Conservation (phyloP, 2,888 invertebrate species). For the Macaria notata region DNA sequence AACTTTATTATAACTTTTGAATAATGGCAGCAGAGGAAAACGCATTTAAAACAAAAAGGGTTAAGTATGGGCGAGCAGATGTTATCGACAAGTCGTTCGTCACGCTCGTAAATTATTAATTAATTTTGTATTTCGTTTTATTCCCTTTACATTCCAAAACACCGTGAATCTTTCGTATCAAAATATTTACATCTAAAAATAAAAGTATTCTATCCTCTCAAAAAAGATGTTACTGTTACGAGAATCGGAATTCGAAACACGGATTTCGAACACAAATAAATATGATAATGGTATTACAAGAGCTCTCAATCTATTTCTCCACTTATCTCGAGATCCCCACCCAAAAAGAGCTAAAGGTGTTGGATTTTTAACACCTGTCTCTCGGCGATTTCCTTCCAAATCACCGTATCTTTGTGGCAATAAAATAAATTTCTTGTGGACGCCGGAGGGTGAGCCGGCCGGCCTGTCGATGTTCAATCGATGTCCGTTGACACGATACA, state of each 20-base stretch:
- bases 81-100: slow-evolving; percentile 78
- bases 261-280: slow-evolving; percentile 65
- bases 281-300: slow-evolving; percentile 70
- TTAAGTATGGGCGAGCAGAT: slow-evolving; percentile 76
- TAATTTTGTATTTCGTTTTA: slow-evolving; percentile 74
- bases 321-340: slow-evolving; percentile 69
- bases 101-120: slow-evolving; percentile 82
- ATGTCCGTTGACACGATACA: slow-evolving; percentile 81
- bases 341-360: slow-evolving; percentile 74
- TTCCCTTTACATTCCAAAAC: slow-evolving; percentile 63
- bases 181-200: slow-evolving; percentile 57
- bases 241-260: slow-evolving; percentile 58
- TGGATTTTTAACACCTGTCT: slow-evolving; percentile 81
- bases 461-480: slow-evolving; percentile 77
- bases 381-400: slow-evolving; percentile 76
- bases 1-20: slow-evolving; percentile 74
- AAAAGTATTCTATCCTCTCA: slow-evolving; percentile 42
- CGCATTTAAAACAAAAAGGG: slow-evolving; percentile 76
- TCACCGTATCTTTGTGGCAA: slow-evolving; percentile 78
- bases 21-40: slow-evolving; percentile 74
- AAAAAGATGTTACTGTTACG: slow-evolving; percentile 56
- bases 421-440: slow-evolving; percentile 80
- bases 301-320: slow-evolving; percentile 71
- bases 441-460: slow-evolving; percentile 73
- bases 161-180: slow-evolving; percentile 57